Base-by-base conservation (phyloP, 2,797 vertebrate species). In the Acrossocheilus wenchowensis region DNA sequence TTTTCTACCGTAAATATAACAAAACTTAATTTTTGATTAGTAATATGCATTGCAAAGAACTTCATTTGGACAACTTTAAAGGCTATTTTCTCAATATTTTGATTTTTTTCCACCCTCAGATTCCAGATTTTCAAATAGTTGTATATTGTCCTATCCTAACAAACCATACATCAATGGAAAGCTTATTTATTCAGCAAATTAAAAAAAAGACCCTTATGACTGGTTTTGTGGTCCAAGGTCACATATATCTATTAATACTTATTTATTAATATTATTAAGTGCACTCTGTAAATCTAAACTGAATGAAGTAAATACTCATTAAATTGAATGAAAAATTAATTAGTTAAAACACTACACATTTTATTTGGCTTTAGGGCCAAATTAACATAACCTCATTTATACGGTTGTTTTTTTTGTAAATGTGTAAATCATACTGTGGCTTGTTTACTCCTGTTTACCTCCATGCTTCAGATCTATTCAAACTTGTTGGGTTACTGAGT, bases 401-500 rank as follows among this genome's bases (percentile, higher is more conserved):
- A 34, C 26, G 4, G 54, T 50, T 43, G 3, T 30, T 19, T 62
- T 43, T 43, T n/a, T 72, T 50, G 1, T 26, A 34, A 75, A 75
- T 10, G 3, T 52, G 43, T 74, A 66, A 39, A 66, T 64, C 7
- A 50, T 66, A 39, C 17, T 26, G 45, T 48, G 57, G 2, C 34
- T 19, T 75, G 45, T 84, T 84, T 83, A 83, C 72, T 36, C 23
- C 14, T 54, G 81, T 82, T 81, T 82, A 26, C 34, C 57, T 11
- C 19, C 41, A 36, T 52, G 30, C 72, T 84, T 50, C 72, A 39
- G 30, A 36, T 84, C 72, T 66, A 26, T 77, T 77, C 30, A 84
- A 19, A 83, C 71, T 83, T 8, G 30, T 50, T 39, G 57, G 72
- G 43, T 39, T 77, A 75, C 12, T 39, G 82, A 34, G 57, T 64